Percentiles rank a stretch among this genome's conserved stretches.
Evolutionary conservation across 1,140 invertebrate genomes (phyloP).

Genomic region (Danaus plexippus): DNA sequence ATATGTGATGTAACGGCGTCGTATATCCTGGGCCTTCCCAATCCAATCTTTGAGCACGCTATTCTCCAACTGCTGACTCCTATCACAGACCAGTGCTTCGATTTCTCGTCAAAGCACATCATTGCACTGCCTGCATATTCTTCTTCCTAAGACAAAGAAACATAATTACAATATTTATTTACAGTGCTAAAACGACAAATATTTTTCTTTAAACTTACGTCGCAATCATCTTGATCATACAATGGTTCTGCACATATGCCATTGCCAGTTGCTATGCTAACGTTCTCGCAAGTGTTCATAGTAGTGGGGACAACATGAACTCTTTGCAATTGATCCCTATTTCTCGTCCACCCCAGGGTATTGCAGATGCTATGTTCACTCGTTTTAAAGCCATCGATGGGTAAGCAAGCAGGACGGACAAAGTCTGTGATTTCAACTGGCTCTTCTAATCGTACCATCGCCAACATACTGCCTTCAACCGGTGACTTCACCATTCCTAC

Average conservation of each 20-base stretch:
- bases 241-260: constrained; percentile 86
- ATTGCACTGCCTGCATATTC: constrained; percentile 89
- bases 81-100: constrained; percentile 79
- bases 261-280: constrained; percentile 86
- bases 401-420: constrained; percentile 85
- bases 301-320: constrained; percentile 80
- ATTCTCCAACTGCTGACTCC: constrained; percentile 88
- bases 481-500: constrained; percentile 92
- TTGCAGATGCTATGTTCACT: constrained; percentile 76
- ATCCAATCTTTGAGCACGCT: constrained; percentile 79
- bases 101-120: constrained; percentile 78
- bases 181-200: background rate
- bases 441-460: constrained; percentile 84
- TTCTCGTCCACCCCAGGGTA: constrained; percentile 86
- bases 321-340: constrained; percentile 83
- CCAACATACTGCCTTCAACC: constrained; percentile 88
- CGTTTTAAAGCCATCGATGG: constrained; percentile 59
- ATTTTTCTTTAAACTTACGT: constrained; percentile 73
- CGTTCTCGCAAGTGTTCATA: constrained; percentile 87
- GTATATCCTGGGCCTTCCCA: constrained; percentile 83
- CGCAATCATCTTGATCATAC: constrained; percentile 84
- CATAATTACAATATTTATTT: background rate
- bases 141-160: constrained; percentile 76
- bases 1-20: constrained; percentile 85
- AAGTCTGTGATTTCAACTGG: constrained; percentile 85